Conservation (phyloP, 2,888 invertebrate genomes). For the Spatulosminthurus flaviceps region DNA sequence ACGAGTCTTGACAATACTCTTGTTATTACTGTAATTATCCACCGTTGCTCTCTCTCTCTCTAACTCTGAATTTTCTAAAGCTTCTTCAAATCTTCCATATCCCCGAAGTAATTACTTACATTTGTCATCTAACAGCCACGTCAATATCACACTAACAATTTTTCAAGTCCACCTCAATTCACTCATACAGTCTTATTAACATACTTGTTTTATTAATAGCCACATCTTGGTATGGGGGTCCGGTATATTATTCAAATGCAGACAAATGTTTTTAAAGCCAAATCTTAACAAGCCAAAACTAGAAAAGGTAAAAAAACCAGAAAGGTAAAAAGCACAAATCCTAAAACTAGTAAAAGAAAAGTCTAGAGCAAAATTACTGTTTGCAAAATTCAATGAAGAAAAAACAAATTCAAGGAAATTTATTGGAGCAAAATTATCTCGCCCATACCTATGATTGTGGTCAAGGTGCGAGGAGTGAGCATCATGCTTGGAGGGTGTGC, state of each 20-base stretch:
- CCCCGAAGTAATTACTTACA: not conserved
- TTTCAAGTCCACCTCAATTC: no score
- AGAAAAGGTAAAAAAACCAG: no score
- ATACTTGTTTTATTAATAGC: no score
- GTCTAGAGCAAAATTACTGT: not conserved
- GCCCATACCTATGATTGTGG: constrained; percentile 63
- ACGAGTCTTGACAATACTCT: not conserved
- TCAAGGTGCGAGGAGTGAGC: constrained; percentile 55
- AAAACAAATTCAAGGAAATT: not conserved
- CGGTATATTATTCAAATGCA: no score
- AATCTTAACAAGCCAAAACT: no score
- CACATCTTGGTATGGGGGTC: no score
- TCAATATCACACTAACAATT: no score
- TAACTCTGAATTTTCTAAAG: not conserved
- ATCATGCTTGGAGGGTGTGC: constrained; percentile 61
- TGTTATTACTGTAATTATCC: constrained; percentile 8
- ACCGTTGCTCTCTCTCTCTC: not conserved
- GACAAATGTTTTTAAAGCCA: no score
- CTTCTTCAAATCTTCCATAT: not conserved
- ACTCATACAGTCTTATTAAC: no score
- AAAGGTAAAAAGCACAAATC: no score
- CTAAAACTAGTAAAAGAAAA: no score
- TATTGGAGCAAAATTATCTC: not conserved
- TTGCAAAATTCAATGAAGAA: not conserved
- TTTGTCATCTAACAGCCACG: not conserved